Evolutionary conservation across 2,113 vertebrate species (phyloP).

Genomic region (Barnardius zonarius): DNA sequence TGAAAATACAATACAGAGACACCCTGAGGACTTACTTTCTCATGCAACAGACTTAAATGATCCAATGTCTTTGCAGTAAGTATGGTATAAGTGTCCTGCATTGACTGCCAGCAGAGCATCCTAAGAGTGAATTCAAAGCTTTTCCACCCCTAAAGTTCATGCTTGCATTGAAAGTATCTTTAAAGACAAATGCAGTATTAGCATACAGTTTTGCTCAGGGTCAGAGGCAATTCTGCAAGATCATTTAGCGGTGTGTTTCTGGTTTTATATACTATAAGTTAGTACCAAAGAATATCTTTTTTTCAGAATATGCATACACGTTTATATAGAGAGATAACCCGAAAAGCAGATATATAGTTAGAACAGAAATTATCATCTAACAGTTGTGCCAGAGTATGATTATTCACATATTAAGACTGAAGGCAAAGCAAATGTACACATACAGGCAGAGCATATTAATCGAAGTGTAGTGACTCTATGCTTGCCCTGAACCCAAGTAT

Average conservation of each 20-base stretch:
- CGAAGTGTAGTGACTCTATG: too few species aligned
- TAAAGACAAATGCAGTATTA: neutral
- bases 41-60: constrained; percentile 33
- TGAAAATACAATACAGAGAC: constrained; percentile 37
- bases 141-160: neutral
- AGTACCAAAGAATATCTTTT: neutral
- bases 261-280: neutral
- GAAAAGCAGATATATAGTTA: neutral
- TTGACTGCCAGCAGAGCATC: neutral
- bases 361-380: neutral
- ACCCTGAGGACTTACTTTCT: neutral
- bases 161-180: neutral
- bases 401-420: neutral
- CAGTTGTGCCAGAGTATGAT: neutral
- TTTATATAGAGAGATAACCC: neutral
- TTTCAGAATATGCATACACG: neutral
- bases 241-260: neutral
- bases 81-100: neutral
- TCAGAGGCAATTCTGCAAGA: neutral
- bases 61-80: neutral
- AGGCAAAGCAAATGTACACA: neutral
- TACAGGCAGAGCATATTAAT: neutral
- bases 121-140: neutral
- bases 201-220: neutral
- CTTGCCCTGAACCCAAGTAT: neutral